Evolutionary conservation across 2,888 invertebrate species (phyloP).

Genomic region (Microctonus aethiopoides): DNA sequence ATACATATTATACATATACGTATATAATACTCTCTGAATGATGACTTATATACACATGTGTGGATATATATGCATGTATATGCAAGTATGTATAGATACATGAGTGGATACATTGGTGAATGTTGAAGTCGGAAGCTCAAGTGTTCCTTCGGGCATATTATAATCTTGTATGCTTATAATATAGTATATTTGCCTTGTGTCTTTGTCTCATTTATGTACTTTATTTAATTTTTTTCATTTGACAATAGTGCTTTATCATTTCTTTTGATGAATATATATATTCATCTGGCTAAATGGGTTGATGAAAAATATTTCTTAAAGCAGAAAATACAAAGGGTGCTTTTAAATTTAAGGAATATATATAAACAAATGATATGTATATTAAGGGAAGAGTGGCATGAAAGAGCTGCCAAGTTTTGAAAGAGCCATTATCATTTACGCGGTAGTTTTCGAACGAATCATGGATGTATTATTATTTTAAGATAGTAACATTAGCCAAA

Average conservation of each 20-base stretch:
- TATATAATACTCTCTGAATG: slow-evolving; percentile 11
- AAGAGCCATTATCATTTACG: too few species aligned
- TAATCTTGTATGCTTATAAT: background rate
- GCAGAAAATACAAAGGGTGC: background rate
- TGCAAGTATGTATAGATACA: slow-evolving; percentile 43
- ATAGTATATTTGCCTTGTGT: background rate
- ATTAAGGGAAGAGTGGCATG: too few species aligned
- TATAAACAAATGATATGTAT: too few species aligned
- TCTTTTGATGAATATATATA: background rate
- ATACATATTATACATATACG: too few species aligned
- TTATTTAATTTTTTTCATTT: background rate
- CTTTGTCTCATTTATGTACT: background rate
- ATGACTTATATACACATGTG: slow-evolving; percentile 8
- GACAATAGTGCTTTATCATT: background rate
- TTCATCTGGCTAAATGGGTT: too few species aligned
- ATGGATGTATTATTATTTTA: too few species aligned
- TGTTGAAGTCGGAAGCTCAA: slow-evolving; percentile 48
- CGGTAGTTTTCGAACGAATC: too few species aligned
- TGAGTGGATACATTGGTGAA: too few species aligned
- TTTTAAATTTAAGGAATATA: background rate
- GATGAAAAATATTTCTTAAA: too few species aligned
- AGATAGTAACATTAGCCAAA: too few species aligned
- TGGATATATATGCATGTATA: too few species aligned
- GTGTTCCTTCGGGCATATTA: slow-evolving; percentile 11
- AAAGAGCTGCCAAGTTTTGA: too few species aligned